Conservation (phyloP, 2,113 vertebrate species). For the Serinus canaria region DNA sequence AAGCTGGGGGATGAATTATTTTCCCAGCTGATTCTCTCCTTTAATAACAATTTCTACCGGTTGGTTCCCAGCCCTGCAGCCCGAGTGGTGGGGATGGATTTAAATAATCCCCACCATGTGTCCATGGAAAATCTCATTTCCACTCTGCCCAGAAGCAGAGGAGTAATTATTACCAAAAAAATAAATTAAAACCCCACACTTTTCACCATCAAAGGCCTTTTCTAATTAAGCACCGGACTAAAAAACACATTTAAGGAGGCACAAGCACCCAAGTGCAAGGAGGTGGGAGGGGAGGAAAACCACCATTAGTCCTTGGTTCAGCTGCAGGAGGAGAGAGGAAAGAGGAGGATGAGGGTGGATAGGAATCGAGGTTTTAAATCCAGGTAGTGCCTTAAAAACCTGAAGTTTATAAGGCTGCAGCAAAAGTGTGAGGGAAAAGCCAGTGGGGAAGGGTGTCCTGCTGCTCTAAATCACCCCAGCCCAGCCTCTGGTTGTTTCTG, state of each 20-base stretch:
- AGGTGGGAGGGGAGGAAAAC: neutral
- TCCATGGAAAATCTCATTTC: constrained; percentile 12
- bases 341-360: neutral
- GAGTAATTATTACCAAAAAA: neutral
- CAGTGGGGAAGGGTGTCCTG: neutral
- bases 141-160: neutral
- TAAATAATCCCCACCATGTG: neutral
- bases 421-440: neutral
- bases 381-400: neutral
- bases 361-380: neutral
- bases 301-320: neutral
- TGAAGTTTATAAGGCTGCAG: neutral
- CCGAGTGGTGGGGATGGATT: neutral
- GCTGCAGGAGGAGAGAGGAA: neutral
- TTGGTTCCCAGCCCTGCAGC: neutral
- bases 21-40: neutral
- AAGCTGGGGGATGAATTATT: neutral
- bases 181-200: neutral
- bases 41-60: neutral
- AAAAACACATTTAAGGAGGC: neutral
- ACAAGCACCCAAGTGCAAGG: neutral
- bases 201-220: neutral
- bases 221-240: neutral
- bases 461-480: neutral
- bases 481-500: neutral